phyloP scores from a whole-genome alignment of 2,888 invertebrate genomes.

The Ophraella communa region DNA sequence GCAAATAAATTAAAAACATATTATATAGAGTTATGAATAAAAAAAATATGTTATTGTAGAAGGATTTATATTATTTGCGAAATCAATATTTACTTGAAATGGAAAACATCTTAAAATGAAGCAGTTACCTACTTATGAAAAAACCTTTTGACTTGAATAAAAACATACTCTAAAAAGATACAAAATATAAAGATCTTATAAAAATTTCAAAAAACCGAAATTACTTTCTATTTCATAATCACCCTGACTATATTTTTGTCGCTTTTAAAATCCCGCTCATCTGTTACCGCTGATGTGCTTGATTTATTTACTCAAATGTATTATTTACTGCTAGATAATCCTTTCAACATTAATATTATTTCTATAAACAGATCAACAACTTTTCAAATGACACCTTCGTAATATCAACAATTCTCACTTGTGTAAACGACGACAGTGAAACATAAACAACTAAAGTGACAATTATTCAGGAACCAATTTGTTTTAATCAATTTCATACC shows the following conservation, averaged over 20 bases:
- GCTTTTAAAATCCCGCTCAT: background rate
- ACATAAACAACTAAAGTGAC: background rate
- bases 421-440: background rate
- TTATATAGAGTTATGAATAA: no score
- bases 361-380: background rate
- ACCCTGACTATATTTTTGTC: background rate
- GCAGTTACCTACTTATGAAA: no score
- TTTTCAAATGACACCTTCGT: background rate
- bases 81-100: no score
- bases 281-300: background rate
- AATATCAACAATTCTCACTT: background rate
- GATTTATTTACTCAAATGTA: background rate
- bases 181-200: no score
- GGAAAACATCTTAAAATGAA: no score
- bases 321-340: background rate
- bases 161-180: no score
- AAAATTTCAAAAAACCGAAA: background rate
- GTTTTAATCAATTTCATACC: conserved; percentile 18
- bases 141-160: no score
- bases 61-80: no score
- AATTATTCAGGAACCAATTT: conserved; percentile 11
- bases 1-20: no score
- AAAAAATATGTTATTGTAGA: no score
- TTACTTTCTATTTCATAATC: background rate
- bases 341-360: background rate